These are phyloP conservation scores for Biston stratarius DNA, from an alignment of 2,888 invertebrate species.

Conservation along the genomic window DNA sequence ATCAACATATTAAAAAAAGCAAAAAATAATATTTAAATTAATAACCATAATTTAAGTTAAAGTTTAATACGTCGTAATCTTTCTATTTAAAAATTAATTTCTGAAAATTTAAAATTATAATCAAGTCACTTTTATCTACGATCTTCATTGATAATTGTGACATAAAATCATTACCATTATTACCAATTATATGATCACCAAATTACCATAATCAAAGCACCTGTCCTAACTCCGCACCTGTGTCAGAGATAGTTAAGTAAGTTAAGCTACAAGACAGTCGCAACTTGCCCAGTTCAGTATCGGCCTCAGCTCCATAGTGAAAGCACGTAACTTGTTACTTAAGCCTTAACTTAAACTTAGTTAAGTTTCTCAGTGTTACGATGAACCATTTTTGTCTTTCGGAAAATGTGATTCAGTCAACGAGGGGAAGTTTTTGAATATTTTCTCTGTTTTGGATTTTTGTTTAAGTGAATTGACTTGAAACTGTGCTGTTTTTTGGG, in stretches of 20 bases:
- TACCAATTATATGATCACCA: too few relatives aligned
- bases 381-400: conserved; percentile 80
- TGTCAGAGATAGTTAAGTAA: conserved; percentile 54
- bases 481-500: conserved; percentile 53
- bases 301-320: conserved; percentile 36
- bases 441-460: conserved; percentile 51
- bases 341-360: conserved; percentile 23
- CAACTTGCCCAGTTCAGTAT: conserved; percentile 38
- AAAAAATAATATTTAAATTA: too few relatives aligned
- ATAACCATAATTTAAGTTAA: too few relatives aligned
- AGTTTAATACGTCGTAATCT: too few relatives aligned
- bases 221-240: conserved; percentile 52
- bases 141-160: too few relatives aligned
- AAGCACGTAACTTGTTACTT: conserved; percentile 44
- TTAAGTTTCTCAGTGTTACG: conserved; percentile 49
- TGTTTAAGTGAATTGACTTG: conserved; percentile 47
- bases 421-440: conserved; percentile 55
- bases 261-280: conserved; percentile 47
- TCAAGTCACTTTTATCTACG: too few relatives aligned
- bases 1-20: too few relatives aligned
- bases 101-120: too few relatives aligned
- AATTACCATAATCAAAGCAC: neutral
- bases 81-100: too few relatives aligned
- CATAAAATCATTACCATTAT: too few relatives aligned
- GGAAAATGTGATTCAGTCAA: conserved; percentile 84